A percentile compares a stretch with the other conserved stretches of the same genome.
phyloP scores from a whole-genome alignment of 1,140 invertebrate species.

The Papilio machaon region DNA sequence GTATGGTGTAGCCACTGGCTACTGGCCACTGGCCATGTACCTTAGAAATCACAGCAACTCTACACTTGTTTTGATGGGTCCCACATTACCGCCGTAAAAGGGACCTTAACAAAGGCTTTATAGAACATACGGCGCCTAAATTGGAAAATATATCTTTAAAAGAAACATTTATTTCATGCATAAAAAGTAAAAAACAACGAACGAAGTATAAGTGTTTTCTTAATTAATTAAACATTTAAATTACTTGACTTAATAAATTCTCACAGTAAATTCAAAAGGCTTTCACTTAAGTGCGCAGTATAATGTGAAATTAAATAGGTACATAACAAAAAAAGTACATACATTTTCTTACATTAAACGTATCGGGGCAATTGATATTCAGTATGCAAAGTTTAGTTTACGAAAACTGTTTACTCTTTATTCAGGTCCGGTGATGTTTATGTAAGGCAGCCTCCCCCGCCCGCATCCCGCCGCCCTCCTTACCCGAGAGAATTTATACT shows the following conservation, averaged over 20 bases:
- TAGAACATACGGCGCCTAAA: not conserved
- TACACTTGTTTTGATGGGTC: not conserved
- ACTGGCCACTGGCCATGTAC: not conserved
- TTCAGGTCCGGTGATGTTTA: not conserved
- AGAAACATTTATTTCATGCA: not conserved
- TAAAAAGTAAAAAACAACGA: too few relatives aligned
- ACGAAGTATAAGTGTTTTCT: not conserved
- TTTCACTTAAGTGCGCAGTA: constrained; percentile 2
- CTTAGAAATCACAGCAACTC: not conserved
- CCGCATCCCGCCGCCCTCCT: too few relatives aligned
- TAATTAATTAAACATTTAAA: not conserved
- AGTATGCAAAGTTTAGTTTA: not conserved
- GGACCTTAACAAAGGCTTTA: not conserved
- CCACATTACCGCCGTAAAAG: not conserved
- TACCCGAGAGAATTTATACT: too few relatives aligned
- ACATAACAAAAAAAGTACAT: not conserved
- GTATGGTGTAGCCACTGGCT: not conserved
- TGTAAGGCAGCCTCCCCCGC: not conserved
- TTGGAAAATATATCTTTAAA: not conserved
- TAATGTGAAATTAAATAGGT: not conserved
- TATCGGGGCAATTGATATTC: not conserved
- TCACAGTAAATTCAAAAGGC: constrained; percentile 1
- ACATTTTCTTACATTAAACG: not conserved
- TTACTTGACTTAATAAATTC: not conserved
- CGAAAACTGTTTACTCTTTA: constrained; percentile 14